phyloP scores from a whole-genome alignment of 2,797 vertebrate genomes.

The Nannoperca australis region DNA sequence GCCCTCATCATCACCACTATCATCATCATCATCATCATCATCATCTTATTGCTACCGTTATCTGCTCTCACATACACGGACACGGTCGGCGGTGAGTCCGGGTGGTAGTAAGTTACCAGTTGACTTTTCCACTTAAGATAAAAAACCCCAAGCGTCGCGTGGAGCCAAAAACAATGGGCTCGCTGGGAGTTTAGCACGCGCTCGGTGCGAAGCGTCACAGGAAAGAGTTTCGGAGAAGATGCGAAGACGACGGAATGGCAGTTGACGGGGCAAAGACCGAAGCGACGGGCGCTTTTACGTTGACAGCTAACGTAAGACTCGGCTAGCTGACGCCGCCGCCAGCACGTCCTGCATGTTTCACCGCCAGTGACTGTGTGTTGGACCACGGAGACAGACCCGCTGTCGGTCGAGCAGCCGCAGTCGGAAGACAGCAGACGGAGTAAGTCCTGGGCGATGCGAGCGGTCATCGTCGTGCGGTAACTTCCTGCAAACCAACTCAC shows the following conservation, averaged over 20 bases:
- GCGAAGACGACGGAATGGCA: slow-evolving; percentile 21
- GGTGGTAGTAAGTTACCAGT: not conserved
- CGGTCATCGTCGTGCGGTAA: not conserved
- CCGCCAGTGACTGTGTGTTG: not conserved
- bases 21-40: not conserved
- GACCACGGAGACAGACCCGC: slow-evolving; percentile 5
- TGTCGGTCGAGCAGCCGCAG: not conserved
- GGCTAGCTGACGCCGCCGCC: slow-evolving; percentile 10
- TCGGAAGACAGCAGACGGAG: not conserved
- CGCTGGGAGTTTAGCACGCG: not conserved
- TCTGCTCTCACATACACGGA: not conserved
- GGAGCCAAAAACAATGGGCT: not conserved
- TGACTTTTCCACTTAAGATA: not conserved
- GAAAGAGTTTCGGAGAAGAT: not conserved
- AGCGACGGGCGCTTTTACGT: not conserved
- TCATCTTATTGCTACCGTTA: not conserved
- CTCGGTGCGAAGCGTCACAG: not conserved
- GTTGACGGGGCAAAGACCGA: not conserved
- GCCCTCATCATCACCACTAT: not conserved
- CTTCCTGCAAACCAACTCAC: not conserved
- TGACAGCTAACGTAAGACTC: not conserved
- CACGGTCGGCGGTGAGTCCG: not conserved
- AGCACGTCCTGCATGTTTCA: no score
- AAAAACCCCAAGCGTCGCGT: not conserved
- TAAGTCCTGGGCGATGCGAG: not conserved